Evolutionary conservation across 2,888 invertebrate genomes (phyloP).

Genomic region (Unio delphinus): DNA sequence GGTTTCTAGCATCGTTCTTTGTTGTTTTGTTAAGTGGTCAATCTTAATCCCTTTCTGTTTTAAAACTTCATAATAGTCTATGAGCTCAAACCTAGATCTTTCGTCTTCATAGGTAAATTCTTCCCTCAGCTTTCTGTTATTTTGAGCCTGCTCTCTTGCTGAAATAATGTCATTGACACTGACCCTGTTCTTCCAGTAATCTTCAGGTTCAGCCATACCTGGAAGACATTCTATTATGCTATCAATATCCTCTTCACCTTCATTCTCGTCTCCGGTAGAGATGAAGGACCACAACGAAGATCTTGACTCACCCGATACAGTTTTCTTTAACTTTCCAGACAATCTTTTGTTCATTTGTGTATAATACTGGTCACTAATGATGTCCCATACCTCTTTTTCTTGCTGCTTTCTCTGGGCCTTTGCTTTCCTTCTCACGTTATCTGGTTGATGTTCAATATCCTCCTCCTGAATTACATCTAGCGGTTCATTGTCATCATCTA

Average conservation of each 20-base stretch:
- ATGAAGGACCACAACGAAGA: constrained; percentile 49
- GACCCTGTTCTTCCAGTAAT: constrained; percentile 23
- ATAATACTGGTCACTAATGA: constrained; percentile 41
- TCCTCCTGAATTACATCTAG: constrained; percentile 48
- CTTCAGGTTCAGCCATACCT: constrained; percentile 40
- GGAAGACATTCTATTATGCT: constrained; percentile 51
- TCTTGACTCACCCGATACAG: constrained; percentile 43
- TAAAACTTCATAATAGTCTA: constrained; percentile 48
- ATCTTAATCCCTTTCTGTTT: constrained; percentile 40
- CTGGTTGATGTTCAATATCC: constrained; percentile 36
- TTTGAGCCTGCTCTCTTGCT: constrained; percentile 22
- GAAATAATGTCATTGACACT: constrained; percentile 35
- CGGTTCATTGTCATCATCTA: constrained; percentile 27
- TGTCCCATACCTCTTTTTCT: constrained; percentile 39
- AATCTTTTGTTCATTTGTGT: constrained; percentile 39
- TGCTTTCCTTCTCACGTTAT: constrained; percentile 11
- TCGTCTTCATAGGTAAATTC: constrained; percentile 23
- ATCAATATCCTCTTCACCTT: constrained; percentile 37
- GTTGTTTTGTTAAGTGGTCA: constrained; percentile 31
- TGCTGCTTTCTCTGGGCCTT: constrained; percentile 28
- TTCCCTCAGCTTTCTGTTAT: constrained; percentile 13
- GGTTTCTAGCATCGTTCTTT: constrained; percentile 34
- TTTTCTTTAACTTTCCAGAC: constrained; percentile 37
- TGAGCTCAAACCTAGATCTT: constrained; percentile 42
- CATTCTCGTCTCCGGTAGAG: constrained; percentile 44